Conservation (phyloP, 2,797 vertebrate genomes). For the Sebastiscus tertius region DNA sequence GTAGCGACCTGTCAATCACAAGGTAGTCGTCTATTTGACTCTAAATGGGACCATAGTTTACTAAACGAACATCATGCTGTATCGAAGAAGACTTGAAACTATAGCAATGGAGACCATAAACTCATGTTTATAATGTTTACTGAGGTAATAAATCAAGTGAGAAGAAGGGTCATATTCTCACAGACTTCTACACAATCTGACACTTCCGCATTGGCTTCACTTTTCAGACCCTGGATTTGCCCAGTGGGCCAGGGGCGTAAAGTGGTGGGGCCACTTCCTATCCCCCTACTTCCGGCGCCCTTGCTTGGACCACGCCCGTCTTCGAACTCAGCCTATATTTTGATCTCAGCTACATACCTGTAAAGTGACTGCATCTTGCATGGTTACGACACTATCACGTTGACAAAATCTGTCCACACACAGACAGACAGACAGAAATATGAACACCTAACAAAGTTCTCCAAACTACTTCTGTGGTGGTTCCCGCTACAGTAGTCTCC, state of each 20-base stretch:
- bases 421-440: neutral
- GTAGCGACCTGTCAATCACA: too few species aligned
- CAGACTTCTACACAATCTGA: too few species aligned
- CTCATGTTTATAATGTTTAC: too few species aligned
- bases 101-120: too few species aligned
- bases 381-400: neutral
- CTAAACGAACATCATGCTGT: too few species aligned
- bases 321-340: neutral
- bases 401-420: neutral
- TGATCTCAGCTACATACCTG: neutral
- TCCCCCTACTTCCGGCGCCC: accelerated
- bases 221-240: too few species aligned
- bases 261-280: neutral
- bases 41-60: too few species aligned
- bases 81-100: too few species aligned
- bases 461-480: neutral
- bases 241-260: neutral
- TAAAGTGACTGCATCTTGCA: neutral
- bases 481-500: neutral
- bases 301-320: neutral
- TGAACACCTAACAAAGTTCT: neutral
- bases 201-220: too few species aligned
- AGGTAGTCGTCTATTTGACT: too few species aligned
- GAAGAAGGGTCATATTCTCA: too few species aligned
- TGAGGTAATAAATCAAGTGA: too few species aligned